phyloP scores from a whole-genome alignment of 2,888 invertebrate species.

The Julus scanicus region DNA sequence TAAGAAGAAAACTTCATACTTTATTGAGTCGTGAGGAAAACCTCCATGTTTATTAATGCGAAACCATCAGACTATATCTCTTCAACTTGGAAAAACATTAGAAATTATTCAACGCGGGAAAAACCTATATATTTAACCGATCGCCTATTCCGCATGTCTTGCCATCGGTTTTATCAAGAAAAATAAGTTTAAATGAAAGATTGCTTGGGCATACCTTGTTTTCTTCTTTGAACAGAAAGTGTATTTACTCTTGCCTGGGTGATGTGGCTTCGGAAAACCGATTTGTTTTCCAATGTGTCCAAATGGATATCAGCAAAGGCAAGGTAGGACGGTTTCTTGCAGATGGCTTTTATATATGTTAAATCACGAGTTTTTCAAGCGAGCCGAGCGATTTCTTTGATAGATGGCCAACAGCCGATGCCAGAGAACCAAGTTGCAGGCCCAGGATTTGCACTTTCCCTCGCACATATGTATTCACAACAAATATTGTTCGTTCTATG shows the following conservation, averaged over 20 bases:
- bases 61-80: background rate
- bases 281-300: conserved; percentile 10
- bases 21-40: background rate
- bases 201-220: background rate
- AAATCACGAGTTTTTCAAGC: conserved; percentile 17
- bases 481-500: background rate
- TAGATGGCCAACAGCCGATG: conserved; percentile 35
- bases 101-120: background rate
- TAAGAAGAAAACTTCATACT: background rate
- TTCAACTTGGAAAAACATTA: background rate
- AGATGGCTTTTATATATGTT: conserved; percentile 15
- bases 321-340: background rate
- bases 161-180: background rate
- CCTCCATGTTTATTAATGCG: background rate
- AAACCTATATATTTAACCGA: background rate
- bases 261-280: background rate
- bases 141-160: background rate
- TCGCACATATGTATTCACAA: background rate
- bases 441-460: background rate
- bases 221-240: background rate
- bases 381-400: conserved; percentile 13
- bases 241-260: background rate
- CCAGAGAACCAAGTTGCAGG: background rate
- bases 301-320: conserved; percentile 2
- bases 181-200: background rate